Evolutionary conservation across 1,140 invertebrate genomes (phyloP), one percentile per base, ranked within the genome.

Genomic region (Apis dorsata): DNA sequence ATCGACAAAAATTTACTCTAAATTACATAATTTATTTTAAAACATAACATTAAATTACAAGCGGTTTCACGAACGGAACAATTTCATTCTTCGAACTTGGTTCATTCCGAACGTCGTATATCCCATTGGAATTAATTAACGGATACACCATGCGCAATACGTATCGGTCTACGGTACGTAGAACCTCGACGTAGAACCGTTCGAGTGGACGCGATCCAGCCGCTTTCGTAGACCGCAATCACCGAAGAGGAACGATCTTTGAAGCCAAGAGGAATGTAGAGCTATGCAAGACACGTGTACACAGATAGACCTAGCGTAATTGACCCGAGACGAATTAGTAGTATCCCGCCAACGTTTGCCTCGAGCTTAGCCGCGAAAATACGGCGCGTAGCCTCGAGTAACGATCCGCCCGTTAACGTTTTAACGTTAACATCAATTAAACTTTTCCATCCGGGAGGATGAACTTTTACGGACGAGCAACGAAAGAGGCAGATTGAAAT

Each of bases 191-290:
- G 34, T 62, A 2, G 19, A 71, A 72, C 78, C 34, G 34, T 44
- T 44, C 34, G 49, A 62, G 24, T 72, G 49, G 44, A 62, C 66
- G n/a, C 77, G 51, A 49, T 55, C 24, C 49, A 60, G 28, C 59
- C 68, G 70, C 71, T 49, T 80, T 73, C 49, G 78, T n/a, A 80
- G 44, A 80, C 59, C 78, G 7, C 78, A 73, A 73, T 49, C 69
- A 63, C 59, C 59, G 78, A 80, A 73, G 78, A 73, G 69, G 78
- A 80, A 80, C 69, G 78, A 80, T 63, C 70, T 63, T 51, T 60
- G 78, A 63, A 73, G n/a, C 59, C 34, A 17, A 63, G 78, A 73
- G 78, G 19, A 80, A 63, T 44, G 69, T 71, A 60, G 77, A 70
- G 17, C 66, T 55, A 34, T 51, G n/a, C 71, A 79, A 79, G 78